These are phyloP conservation scores for Trissoscelio sp. DNA, from an alignment of 2,888 invertebrate genomes.

Conservation along the genomic window DNA sequence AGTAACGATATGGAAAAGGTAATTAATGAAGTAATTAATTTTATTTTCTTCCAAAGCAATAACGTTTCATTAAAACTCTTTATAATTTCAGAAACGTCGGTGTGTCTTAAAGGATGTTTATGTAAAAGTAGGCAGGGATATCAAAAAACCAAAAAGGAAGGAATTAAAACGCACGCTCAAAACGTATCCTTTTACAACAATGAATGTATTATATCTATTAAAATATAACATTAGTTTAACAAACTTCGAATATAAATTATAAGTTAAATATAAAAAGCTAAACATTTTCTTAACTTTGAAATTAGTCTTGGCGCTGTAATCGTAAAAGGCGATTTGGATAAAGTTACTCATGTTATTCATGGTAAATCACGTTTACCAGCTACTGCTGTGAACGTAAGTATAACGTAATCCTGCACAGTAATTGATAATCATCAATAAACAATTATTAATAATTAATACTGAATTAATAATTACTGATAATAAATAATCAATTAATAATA, in stretches of 20 bases:
- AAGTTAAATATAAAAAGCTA: too few relatives aligned
- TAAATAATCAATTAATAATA: too few relatives aligned
- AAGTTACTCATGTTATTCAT: slow-evolving; percentile 77
- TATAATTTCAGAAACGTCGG: slow-evolving; percentile 68
- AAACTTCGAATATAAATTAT: neutral
- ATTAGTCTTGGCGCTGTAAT: slow-evolving; percentile 76
- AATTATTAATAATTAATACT: too few relatives aligned
- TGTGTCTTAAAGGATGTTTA: slow-evolving; percentile 73
- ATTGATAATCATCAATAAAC: too few relatives aligned
- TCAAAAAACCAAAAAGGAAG: slow-evolving; percentile 65
- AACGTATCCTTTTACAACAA: slow-evolving; percentile 80
- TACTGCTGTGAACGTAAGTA: slow-evolving; percentile 73
- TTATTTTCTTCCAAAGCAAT: neutral
- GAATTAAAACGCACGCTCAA: slow-evolving; percentile 71
- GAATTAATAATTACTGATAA: too few relatives aligned
- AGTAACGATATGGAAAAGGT: slow-evolving; percentile 72
- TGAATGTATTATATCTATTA: too few relatives aligned
- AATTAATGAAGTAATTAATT: slow-evolving; percentile 46
- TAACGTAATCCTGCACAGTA: too few relatives aligned
- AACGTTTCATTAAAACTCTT: slow-evolving; percentile 14
- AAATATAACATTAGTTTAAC: too few relatives aligned
- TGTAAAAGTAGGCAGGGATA: slow-evolving; percentile 70
- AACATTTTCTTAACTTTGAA: slow-evolving; percentile 28
- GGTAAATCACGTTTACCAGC: slow-evolving; percentile 70
- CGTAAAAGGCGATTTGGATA: slow-evolving; percentile 65